Evolutionary conservation across 2,888 invertebrate species (phyloP), one percentile per base, ranked within the genome.

Genomic region (Branchipolynoe longqiensis): DNA sequence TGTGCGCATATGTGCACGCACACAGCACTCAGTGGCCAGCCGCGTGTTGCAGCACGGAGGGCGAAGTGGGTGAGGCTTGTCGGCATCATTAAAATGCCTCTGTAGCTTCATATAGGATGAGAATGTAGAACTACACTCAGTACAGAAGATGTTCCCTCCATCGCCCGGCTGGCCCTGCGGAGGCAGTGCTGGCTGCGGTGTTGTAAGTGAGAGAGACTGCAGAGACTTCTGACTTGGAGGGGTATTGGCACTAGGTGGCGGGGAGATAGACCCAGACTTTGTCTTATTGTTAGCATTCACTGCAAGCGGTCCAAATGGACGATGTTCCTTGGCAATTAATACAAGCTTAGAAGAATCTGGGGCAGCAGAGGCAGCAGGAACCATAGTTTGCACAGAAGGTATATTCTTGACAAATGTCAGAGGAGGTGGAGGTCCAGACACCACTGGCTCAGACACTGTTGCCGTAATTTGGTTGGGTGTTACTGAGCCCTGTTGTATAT

Each of bases 11-110:
- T 84, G 84, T 14, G 73, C 54, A 12, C 62, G 69, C 28, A 69
- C 48, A 33, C 69, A 28, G 56, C 84, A 84, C 54, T 64, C 62
- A 48, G 64, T 73, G 25, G 84, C 31, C n/a, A 84, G 83, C 62
- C 62, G 59, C 3, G 28, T n/a, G 25, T 62, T 83, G 33, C 83
- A 83, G 28, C 59, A 59, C 4, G 83, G 78, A 22, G 78, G 48
- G 31, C 54, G 25, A 1, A 78, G 78, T 12, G 78, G 78, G 28
- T 78, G 78, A 0, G 78, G 54, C 54, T 78, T 78, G 78, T 78
- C 78, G 8, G 78, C 78, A 25, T 78, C 78, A 28, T 78, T 78
- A 31, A 41, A 78, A 78, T 78, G 78, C 48, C 33, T 78, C 31
- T 78, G 78, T 12, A 78, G 48, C 41, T 28, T 54, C 78, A 78